Evolutionary conservation across 1,140 invertebrate species (phyloP).

Genomic region (Plodia interpunctella): DNA sequence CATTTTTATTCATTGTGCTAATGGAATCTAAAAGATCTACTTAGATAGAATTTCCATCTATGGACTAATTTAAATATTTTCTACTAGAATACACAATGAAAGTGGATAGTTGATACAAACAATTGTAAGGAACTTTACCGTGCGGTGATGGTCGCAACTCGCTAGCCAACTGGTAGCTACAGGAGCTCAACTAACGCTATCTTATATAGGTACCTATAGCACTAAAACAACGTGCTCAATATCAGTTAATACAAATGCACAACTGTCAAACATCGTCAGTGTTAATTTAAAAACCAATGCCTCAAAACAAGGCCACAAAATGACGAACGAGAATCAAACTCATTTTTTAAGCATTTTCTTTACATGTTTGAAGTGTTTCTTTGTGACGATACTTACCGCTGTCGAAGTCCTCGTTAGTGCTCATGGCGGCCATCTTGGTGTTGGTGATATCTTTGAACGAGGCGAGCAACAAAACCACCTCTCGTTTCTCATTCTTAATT

Average conservation of each 20-base stretch:
- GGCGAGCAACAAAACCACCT: slow-evolving; percentile 96
- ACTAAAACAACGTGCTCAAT: slow-evolving; percentile 58
- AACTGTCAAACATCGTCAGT: slow-evolving; percentile 25
- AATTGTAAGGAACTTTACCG: slow-evolving; percentile 57
- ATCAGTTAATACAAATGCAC: slow-evolving; percentile 50
- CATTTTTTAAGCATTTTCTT: slow-evolving; percentile 27
- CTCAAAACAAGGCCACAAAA: slow-evolving; percentile 26
- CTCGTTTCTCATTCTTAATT: slow-evolving; percentile 98
- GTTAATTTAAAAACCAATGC: slow-evolving; percentile 11
- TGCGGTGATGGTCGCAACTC: slow-evolving; percentile 60
- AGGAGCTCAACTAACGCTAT: slow-evolving; percentile 57
- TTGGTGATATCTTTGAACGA: slow-evolving; percentile 98
- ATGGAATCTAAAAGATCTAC: slow-evolving; percentile 17
- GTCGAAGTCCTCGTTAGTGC: slow-evolving; percentile 87
- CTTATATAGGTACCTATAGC: slow-evolving; percentile 48
- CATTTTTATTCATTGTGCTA: not conserved
- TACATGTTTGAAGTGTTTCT: slow-evolving; percentile 24
- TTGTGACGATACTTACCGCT: slow-evolving; percentile 82
- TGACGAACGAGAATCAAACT: slow-evolving; percentile 19
- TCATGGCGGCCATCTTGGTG: slow-evolving; percentile 90
- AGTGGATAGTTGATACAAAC: slow-evolving; percentile 31
- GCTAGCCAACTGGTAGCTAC: slow-evolving; percentile 58
- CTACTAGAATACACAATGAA: slow-evolving; percentile 17
- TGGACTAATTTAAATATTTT: slow-evolving; percentile 30
- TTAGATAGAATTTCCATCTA: slow-evolving; percentile 29